phyloP scores from a whole-genome alignment of 2,888 invertebrate genomes.

The Calameuta pallipes region DNA sequence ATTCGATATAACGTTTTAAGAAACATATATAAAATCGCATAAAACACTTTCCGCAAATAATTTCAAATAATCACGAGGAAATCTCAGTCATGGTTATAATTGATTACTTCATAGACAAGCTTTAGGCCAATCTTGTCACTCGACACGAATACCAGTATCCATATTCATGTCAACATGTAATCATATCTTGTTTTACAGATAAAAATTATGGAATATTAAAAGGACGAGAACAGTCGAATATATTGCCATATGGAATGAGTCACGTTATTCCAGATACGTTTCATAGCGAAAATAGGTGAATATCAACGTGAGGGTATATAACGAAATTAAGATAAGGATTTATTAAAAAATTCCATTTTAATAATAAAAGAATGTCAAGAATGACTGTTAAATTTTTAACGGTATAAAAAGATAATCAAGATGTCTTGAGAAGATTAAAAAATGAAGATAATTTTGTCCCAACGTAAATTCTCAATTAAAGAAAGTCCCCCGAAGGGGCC shows the following conservation, averaged over 20 bases:
- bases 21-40: not conserved
- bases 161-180: not conserved
- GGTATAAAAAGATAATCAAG: not conserved
- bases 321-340: slow-evolving; percentile 3
- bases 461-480: slow-evolving; percentile 17
- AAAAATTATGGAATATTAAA: not conserved
- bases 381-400: not conserved
- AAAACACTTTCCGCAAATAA: not conserved
- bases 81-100: not conserved
- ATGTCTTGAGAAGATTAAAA: not conserved
- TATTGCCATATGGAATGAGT: not conserved
- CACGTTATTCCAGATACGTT: not conserved
- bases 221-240: not conserved
- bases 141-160: not conserved
- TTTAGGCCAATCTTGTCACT: not conserved
- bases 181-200: not conserved
- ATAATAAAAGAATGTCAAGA: not conserved
- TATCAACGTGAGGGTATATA: slow-evolving; percentile 1
- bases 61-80: not conserved
- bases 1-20: not conserved
- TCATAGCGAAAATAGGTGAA: not conserved
- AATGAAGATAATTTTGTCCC: not conserved
- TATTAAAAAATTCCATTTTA: not conserved
- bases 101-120: not conserved
- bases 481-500: slow-evolving; percentile 7